A percentile compares a stretch with the other conserved stretches of the same genome.
phyloP scores from a whole-genome alignment of 2,797 vertebrate species.

The Clarias laeviceps region DNA sequence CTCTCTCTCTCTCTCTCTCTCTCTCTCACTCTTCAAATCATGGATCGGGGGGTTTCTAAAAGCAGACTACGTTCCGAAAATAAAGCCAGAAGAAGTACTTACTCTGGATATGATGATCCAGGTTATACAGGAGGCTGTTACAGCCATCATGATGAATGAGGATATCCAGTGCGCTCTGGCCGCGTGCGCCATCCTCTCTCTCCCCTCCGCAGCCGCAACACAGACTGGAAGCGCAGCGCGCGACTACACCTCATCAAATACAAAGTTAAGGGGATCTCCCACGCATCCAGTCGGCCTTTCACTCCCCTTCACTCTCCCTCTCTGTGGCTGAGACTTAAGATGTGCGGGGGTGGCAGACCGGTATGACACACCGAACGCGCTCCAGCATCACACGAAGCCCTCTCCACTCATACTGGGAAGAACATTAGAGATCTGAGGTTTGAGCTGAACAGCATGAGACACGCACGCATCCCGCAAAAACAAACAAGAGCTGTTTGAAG shows the following conservation, averaged over 20 bases:
- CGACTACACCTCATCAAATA: slow-evolving; percentile 21
- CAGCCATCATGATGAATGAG: slow-evolving; percentile 28
- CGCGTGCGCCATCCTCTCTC: slow-evolving; percentile 47
- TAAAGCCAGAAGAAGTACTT: background rate
- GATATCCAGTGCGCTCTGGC: slow-evolving; percentile 47
- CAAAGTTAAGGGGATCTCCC: slow-evolving; percentile 38
- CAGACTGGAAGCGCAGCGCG: slow-evolving; percentile 12
- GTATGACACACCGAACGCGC: slow-evolving; percentile 7
- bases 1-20: too few species aligned
- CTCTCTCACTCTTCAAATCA: background rate
- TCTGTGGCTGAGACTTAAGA: slow-evolving; percentile 27
- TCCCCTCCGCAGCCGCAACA: slow-evolving; percentile 13
- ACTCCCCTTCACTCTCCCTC: slow-evolving; percentile 41
- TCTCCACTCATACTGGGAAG: slow-evolving; percentile 13
- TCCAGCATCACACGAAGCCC: background rate
- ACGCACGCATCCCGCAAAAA: background rate
- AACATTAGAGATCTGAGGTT: background rate
- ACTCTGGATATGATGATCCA: slow-evolving; percentile 47
- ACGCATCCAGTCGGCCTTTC: slow-evolving; percentile 43
- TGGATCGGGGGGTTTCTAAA: background rate
- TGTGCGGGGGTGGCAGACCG: slow-evolving; percentile 29
- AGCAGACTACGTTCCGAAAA: too few species aligned
- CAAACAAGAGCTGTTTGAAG: background rate
- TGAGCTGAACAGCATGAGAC: background rate
- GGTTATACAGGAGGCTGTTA: slow-evolving; percentile 32